These are phyloP conservation scores for Emydocephalus ijimae DNA, from an alignment of 2,113 vertebrate species.

Conservation along the genomic window DNA sequence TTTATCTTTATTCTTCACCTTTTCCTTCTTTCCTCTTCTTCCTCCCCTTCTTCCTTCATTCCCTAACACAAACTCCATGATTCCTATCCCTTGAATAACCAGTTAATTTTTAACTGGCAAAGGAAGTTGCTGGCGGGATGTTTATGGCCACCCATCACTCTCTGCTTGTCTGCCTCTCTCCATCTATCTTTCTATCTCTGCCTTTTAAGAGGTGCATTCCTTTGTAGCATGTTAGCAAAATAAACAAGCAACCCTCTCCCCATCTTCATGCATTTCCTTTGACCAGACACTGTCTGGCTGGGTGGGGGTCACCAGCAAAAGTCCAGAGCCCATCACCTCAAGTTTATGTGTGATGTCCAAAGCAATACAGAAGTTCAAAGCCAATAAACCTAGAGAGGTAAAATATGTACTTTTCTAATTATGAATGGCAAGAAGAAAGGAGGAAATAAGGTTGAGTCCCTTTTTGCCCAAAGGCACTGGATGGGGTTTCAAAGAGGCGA, in stretches of 20 bases:
- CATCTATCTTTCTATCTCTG: constrained; percentile 41
- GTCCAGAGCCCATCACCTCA: constrained; percentile 71
- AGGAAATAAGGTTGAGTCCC: constrained; percentile 2
- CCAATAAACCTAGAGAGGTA: constrained; percentile 69
- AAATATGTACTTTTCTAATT: constrained; percentile 57
- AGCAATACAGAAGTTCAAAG: constrained; percentile 82
- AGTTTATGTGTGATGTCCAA: constrained; percentile 79
- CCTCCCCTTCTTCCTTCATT: neutral
- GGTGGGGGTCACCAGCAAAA: constrained; percentile 66
- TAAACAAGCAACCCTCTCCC: constrained; percentile 57
- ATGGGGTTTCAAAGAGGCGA: neutral
- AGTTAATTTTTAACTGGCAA: constrained; percentile 78
- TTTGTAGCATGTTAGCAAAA: constrained; percentile 47
- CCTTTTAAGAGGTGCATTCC: constrained; percentile 45
- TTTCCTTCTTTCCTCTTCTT: neutral
- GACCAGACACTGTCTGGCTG: constrained; percentile 44
- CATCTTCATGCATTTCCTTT: constrained; percentile 40
- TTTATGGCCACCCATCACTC: constrained; percentile 45
- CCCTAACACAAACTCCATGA: constrained; percentile 64
- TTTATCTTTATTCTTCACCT: neutral
- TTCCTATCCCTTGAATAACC: constrained; percentile 62
- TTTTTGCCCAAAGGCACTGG: constrained; percentile 39
- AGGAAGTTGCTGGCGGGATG: constrained; percentile 67
- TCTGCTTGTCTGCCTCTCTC: constrained; percentile 34
- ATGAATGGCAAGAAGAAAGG: constrained; percentile 14